Percentiles rank a stretch among this genome's conserved stretches.
Evolutionary conservation across 2,797 vertebrate species (phyloP).

Genomic region (Novumbra hubbsi): DNA sequence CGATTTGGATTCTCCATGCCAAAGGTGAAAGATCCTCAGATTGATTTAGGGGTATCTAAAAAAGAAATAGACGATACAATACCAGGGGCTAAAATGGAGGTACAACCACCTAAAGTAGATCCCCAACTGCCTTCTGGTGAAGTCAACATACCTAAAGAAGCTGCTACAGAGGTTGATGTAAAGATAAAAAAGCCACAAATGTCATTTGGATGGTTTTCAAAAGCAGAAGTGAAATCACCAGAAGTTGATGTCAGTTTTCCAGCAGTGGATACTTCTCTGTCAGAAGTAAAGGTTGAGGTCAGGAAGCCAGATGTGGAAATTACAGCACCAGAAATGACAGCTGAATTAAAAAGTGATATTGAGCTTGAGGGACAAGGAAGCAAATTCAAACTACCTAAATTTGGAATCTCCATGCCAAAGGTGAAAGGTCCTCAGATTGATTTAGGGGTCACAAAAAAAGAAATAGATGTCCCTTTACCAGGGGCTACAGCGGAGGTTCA

Average conservation of each 20-base stretch:
- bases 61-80: conserved; percentile 27
- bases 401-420: conserved; percentile 56
- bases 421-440: conserved; percentile 28
- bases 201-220: conserved; percentile 13
- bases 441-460: conserved; percentile 16
- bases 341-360: conserved; percentile 1
- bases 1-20: conserved; percentile 58
- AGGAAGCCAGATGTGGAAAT: conserved; percentile 30
- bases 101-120: conserved; percentile 20
- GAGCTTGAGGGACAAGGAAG: conserved; percentile 33
- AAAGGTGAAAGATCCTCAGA: conserved; percentile 26
- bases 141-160: neutral
- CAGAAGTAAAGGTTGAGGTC: conserved; percentile 29
- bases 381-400: conserved; percentile 58
- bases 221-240: neutral
- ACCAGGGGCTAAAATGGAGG: conserved; percentile 23
- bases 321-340: conserved; percentile 26
- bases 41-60: conserved; percentile 20
- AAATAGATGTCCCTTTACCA: conserved; percentile 29
- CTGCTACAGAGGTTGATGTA: neutral
- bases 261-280: conserved; percentile 16
- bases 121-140: neutral
- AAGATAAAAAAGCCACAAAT: neutral
- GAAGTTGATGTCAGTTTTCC: conserved; percentile 1
- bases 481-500: conserved; percentile 20